These are phyloP conservation scores for Aptenodytes patagonicus DNA, from an alignment of 2,113 vertebrate genomes.

Conservation along the genomic window DNA sequence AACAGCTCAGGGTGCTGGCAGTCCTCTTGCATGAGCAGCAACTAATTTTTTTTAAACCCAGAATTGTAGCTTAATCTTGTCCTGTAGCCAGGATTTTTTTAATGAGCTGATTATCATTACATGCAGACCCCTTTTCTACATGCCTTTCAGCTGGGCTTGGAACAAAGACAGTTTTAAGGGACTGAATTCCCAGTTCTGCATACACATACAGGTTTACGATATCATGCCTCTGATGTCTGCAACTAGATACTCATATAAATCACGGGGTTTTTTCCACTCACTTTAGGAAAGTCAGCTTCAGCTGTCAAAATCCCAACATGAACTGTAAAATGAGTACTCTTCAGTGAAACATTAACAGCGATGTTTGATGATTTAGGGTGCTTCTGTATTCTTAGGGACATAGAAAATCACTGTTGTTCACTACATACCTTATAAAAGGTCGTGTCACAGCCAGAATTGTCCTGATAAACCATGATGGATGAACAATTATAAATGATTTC, in stretches of 20 bases:
- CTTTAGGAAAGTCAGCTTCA: neutral
- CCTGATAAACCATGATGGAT: slow-evolving; percentile 98
- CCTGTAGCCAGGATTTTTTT: neutral
- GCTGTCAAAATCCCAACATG: neutral
- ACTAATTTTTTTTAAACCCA: neutral
- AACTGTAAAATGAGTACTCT: neutral
- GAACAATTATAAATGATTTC: slow-evolving; percentile 97
- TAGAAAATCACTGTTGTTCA: neutral
- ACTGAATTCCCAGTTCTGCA: neutral
- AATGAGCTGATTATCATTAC: neutral
- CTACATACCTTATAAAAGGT: slow-evolving; percentile 94
- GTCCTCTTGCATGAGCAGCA: neutral
- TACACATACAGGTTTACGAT: neutral
- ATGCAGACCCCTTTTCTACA: neutral
- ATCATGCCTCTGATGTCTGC: neutral
- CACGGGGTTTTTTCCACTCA: accelerated
- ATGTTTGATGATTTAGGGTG: neutral
- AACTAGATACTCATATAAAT: neutral
- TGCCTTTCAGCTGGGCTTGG: neutral
- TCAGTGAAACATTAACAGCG: neutral
- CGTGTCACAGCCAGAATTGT: slow-evolving; percentile 92
- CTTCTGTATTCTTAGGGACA: neutral
- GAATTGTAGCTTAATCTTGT: neutral
- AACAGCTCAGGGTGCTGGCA: neutral
- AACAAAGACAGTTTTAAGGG: neutral